Base-by-base conservation (phyloP, 2,797 vertebrate genomes). In the Sebastes matsubarae region DNA sequence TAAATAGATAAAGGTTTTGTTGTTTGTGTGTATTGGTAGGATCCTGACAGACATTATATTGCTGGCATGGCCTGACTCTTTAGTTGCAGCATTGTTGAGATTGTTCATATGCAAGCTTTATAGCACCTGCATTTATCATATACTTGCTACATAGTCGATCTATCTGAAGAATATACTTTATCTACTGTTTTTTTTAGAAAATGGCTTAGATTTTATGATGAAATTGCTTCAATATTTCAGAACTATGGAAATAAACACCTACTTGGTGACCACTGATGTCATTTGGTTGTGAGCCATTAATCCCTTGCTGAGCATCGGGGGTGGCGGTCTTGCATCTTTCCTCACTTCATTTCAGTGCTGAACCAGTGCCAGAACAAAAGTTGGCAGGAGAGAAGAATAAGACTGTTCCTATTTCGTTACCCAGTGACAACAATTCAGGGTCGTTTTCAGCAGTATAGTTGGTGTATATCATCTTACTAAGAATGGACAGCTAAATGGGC, bases 291-390 rank as follows among this genome's bases (percentile, higher is more conserved):
- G 52, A 79, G 63, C 70, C 83, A 79, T 81, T 81, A 80, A 72
- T 88, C 77, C 65, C 64, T 54, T 14, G 32, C 67, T 76, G 77
- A 58, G 82, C 55, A 0, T 63, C 54, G 27, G 65, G 80, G 38
- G 57, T 59, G 72, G 75, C 32, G 46, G 67, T 71, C 72, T 84
- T 10, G 7, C 66, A 72, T 84, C 65, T 52, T 24, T 72, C 58
- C 71, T 72, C 58, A 54, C 59, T 83, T 86, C 25, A 80, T 80
- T 86, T 81, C 70, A 75, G 34, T 11, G 14, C 64, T 88, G 88
- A 78, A 77, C 30, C 32, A 20, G 27, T 34, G 84, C 83, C 84
- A 87, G 73, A 58, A 58, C 20, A 65, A 69, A 86, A 64, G 70
- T 32, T 90, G 80, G 79, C 86, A 82, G 68, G 11, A n/a, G 24